phyloP scores from a whole-genome alignment of 2,888 invertebrate species.

The Amblyjoppa fuscipennis region DNA sequence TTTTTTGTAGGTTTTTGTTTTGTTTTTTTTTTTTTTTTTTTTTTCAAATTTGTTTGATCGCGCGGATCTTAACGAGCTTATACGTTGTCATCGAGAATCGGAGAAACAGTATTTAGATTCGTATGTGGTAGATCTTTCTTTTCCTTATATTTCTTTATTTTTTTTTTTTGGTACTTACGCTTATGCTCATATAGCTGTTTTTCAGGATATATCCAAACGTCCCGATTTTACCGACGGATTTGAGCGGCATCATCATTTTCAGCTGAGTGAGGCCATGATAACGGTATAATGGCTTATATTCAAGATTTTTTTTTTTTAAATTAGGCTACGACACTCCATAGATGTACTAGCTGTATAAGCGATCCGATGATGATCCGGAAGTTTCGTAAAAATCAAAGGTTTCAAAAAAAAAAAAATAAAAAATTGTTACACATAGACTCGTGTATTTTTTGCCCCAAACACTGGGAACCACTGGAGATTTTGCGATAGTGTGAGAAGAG shows the following conservation, averaged over 20 bases:
- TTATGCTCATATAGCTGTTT: slow-evolving; percentile 22
- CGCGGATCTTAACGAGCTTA: neutral
- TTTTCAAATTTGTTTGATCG: neutral
- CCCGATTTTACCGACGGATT: slow-evolving; percentile 21
- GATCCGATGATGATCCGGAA: neutral
- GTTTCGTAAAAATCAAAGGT: neutral
- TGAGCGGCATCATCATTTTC: slow-evolving; percentile 10
- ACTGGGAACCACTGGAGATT: neutral
- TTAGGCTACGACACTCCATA: neutral
- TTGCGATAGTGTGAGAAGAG: neutral
- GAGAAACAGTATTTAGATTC: slow-evolving; percentile 12
- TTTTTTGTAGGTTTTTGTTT: neutral
- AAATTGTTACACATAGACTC: neutral
- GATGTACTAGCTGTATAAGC: slow-evolving; percentile 1
- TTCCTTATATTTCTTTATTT: neutral
- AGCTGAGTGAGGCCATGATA: slow-evolving; percentile 20
- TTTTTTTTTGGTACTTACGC: neutral
- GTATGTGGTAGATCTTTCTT: neutral
- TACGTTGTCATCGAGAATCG: neutral
- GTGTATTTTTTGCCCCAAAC: neutral
- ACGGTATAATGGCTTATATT: slow-evolving; percentile 26
- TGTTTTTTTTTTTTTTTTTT: neutral
- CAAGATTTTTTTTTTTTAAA: neutral
- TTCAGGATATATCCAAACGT: slow-evolving; percentile 19
- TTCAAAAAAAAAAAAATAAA: slow-evolving; percentile 4